Evolutionary conservation across 2,888 invertebrate genomes (phyloP).

Genomic region (Tanytarsus gracilentus): DNA sequence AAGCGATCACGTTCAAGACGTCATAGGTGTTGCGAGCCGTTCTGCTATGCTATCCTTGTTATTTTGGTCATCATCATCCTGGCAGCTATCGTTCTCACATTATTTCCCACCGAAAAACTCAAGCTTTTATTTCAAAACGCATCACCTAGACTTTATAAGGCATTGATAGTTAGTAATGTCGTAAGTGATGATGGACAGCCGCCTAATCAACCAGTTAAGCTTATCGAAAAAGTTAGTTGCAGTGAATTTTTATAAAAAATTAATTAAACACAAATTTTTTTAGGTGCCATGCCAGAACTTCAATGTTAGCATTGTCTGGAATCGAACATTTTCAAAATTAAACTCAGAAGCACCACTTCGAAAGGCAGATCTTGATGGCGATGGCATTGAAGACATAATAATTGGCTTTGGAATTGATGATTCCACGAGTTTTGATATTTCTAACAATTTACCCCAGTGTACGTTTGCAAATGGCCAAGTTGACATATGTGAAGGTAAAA

Average conservation of each 20-base stretch:
- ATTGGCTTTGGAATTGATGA: slow-evolving; percentile 42
- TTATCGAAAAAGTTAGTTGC: neutral
- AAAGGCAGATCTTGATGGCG: slow-evolving; percentile 60
- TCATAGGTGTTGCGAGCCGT: slow-evolving; percentile 53
- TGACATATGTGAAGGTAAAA: slow-evolving; percentile 64
- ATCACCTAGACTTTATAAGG: slow-evolving; percentile 33
- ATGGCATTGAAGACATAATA: slow-evolving; percentile 61
- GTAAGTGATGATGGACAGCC: neutral
- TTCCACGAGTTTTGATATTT: slow-evolving; percentile 28
- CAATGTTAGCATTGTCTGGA: slow-evolving; percentile 55
- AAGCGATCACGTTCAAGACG: slow-evolving; percentile 40
- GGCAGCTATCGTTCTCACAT: slow-evolving; percentile 45
- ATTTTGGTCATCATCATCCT: slow-evolving; percentile 34
- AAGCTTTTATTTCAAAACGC: slow-evolving; percentile 20
- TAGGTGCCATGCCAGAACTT: slow-evolving; percentile 50
- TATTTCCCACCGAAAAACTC: slow-evolving; percentile 14
- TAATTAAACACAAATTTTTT: neutral
- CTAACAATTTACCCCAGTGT: slow-evolving; percentile 45
- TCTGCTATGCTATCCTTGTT: slow-evolving; percentile 48
- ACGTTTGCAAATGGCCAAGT: slow-evolving; percentile 57
- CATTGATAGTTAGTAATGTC: slow-evolving; percentile 3
- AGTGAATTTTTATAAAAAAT: neutral
- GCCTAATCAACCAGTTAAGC: neutral
- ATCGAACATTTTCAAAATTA: slow-evolving; percentile 56
- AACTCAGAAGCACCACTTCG: slow-evolving; percentile 65